phyloP scores from a whole-genome alignment of 1,140 invertebrate species.

The Radopholus similis region DNA sequence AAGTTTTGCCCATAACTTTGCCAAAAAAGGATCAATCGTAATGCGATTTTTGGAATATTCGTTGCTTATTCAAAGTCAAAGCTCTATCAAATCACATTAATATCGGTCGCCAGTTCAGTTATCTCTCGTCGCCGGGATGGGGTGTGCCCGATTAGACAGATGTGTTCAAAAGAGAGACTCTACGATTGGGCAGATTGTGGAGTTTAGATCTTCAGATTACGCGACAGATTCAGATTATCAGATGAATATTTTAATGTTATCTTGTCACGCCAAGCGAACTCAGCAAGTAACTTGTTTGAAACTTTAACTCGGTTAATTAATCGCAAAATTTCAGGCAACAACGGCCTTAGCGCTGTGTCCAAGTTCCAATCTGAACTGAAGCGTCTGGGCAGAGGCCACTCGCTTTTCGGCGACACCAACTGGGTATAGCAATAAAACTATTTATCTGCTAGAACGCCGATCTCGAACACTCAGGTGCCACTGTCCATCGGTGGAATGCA shows the following conservation, averaged over 20 bases:
- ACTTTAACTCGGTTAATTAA: neutral
- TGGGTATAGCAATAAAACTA: constrained; percentile 8
- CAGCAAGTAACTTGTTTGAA: constrained; percentile 25
- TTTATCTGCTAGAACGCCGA: neutral
- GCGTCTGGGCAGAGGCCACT: constrained; percentile 7
- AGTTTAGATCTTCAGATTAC: no score
- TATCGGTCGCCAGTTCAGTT: no score
- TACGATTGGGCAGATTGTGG: no score
- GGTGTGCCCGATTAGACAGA: no score
- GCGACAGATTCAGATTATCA: no score
- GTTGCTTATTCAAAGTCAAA: no score
- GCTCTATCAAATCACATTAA: no score
- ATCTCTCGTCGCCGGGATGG: neutral
- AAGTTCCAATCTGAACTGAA: constrained; percentile 24
- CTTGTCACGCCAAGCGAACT: no score
- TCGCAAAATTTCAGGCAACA: constrained; percentile 14
- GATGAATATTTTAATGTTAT: no score
- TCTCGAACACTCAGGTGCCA: constrained; percentile 23
- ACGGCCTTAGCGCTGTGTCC: constrained; percentile 24
- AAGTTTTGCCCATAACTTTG: no score
- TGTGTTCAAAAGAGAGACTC: no score
- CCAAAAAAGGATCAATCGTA: constrained; percentile 3
- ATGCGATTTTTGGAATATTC: no score
- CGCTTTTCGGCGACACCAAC: constrained; percentile 3
- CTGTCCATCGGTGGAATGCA: constrained; percentile 39